Base-by-base conservation (phyloP, 2,113 vertebrate species). In the Rhinogobius similis region DNA sequence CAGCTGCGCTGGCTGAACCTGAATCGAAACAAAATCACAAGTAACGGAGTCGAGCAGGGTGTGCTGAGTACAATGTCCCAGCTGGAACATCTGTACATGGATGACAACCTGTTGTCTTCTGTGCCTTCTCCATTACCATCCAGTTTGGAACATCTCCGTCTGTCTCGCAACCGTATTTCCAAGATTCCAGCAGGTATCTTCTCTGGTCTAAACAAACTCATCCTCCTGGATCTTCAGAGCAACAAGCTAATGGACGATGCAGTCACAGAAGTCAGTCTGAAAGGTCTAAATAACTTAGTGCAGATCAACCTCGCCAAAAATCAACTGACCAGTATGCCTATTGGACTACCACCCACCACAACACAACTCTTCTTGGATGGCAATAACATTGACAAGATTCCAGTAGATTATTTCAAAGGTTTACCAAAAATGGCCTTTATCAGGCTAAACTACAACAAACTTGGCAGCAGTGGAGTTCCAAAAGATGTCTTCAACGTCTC, bases 281-380 rank as follows among this genome's bases (percentile, higher is more conserved):
- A 96, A 83, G 97, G 96, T 43, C 94, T 98, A 20, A 94, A 81
- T 83, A 95, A 85, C 43, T 92, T 98, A 18, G 90, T 98, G 70
- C 97, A 98, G 81, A 93, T 99, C 58, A 99, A 99, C 62, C 93
- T 99, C 71, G 96, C 96, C 62, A 96, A 97, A 89, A 99, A 99
- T 67, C 91, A 94, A 39, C 90, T 98, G 65, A 95, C 86, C 75
- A 95, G 82, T 82, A 99, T 99, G 97, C 97, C 97, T 4, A 77
- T 89, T 18, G 94, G 95, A 56, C 76, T 98, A 48, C 96, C 97
- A n/a, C 81, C 94, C 67, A 96, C 95, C 62, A 97, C 94, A 14
- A 90, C 95, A 10, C 97, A 99, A 83, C 90, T 99, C 20, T 99
- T 94, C 82, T 90, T 99, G 56, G 97, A 99, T 77, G 95, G 94